Base-by-base conservation (phyloP, 1,140 invertebrate species). In the Pogonomyrmex barbatus region DNA sequence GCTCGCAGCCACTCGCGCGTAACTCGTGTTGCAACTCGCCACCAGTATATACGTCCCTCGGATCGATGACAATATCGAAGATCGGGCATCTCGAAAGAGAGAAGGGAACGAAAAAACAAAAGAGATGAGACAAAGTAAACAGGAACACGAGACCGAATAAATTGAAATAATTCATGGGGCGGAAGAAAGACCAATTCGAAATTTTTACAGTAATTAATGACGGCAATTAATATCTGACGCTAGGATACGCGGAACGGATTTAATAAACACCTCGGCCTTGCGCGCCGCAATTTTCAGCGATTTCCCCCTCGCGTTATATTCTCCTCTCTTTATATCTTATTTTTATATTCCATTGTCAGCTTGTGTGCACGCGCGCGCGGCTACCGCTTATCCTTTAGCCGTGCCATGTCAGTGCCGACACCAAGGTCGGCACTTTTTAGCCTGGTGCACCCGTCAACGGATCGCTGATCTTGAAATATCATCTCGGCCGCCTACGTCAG, bases 401-500 rank as follows among this genome's bases (percentile, higher is more conserved):
- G 42, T 45, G 50, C 54, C 36, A 12, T 33, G 81, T 63, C 60
- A 12, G 10, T 24, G 47, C 14, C 58, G 73, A 33, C 73, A 77
- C 47, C 47, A 85, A 85, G 82, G 82, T 9, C 24, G 63, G 42
- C 5, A 78, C 39, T 78, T 85, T 78, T 78, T 73, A 73, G 67
- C 73, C 50, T n/a, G 47, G 30, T 62, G 5, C 73, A 45, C n/a
- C 58, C 36, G 36, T 65, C 71, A 77, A 39, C 36, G 82, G 33
- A 52, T 85, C 36, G 60, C 9, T 67, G 58, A 63, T 78, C 60
- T 78, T 85, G 82, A 85, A 85, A 85, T 85, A 85, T 78, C 50
- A 50, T 63, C 14, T 2, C 50, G 56, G 24, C 10, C 70, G 60
- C 36, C 73, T 63, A 78, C 73, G 73, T 56, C 47, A 4, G 30